phyloP scores from a whole-genome alignment of 1,140 invertebrate genomes.

The Cepaea nemoralis region DNA sequence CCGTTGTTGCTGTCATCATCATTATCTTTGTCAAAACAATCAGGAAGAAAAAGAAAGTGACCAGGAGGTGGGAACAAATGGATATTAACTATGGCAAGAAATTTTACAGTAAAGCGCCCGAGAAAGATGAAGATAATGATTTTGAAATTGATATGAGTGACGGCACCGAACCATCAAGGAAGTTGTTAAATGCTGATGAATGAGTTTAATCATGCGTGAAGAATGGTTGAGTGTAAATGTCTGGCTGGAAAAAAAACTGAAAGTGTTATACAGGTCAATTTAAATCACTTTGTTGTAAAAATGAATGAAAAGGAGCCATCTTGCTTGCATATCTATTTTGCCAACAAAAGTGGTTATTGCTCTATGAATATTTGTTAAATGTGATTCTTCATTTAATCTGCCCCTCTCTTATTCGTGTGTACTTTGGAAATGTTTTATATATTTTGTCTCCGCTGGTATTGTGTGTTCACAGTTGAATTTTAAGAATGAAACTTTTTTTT shows the following conservation, averaged over 20 bases:
- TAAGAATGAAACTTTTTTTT: too few relatives aligned
- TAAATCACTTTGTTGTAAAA: too few relatives aligned
- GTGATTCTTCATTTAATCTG: too few relatives aligned
- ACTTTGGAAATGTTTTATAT: too few relatives aligned
- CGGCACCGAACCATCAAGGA: conserved; percentile 43
- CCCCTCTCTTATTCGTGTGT: too few relatives aligned
- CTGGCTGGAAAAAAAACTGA: neutral
- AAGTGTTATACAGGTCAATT: too few relatives aligned
- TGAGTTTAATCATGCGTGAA: neutral
- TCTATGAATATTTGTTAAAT: too few relatives aligned
- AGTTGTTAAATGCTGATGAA: conserved; percentile 41
- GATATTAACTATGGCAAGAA: conserved; percentile 47
- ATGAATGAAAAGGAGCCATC: too few relatives aligned
- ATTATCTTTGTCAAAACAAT: conserved; percentile 32
- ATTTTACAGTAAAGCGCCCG: conserved; percentile 40
- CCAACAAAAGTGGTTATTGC: too few relatives aligned
- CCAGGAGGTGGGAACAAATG: conserved; percentile 45
- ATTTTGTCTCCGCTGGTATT: too few relatives aligned
- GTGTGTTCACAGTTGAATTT: too few relatives aligned
- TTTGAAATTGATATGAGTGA: conserved; percentile 51
- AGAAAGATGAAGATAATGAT: conserved; percentile 46
- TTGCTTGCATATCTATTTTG: too few relatives aligned
- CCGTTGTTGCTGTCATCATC: conserved; percentile 18
- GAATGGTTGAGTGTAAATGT: neutral
- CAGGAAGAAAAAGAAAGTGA: neutral